Base-by-base conservation (phyloP, 1,140 invertebrate genomes). In the Acyrthosiphon pisum region DNA sequence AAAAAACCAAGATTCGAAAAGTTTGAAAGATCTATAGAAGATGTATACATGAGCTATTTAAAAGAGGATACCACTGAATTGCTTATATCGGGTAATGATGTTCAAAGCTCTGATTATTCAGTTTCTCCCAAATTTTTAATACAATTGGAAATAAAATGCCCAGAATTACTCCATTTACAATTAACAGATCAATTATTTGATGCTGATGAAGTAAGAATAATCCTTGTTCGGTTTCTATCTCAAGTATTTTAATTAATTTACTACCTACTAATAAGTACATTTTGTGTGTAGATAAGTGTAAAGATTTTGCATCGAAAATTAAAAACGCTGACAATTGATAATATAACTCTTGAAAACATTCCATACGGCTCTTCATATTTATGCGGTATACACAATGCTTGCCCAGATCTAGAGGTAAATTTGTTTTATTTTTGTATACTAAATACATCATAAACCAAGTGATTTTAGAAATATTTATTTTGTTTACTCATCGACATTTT, bases 351-450 rank as follows among this genome's bases (percentile, higher is more conserved):
- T 76, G 91, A 93, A 84, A 93, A 93, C 26, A 93, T 93, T 93
- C 81, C 91, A 56, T 81, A 93, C 6, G 56, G 20, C 56, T 50
- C 91, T 8, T 93, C 91, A 86, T 93, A 84, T 84, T 93, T 93
- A 86, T 84, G 48, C 86, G 91, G 81, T 53, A 86, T 93, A 86
- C 86, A 93, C 18, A 86, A 53, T 35, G 37, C 76, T 86, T 93
- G 91, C 84, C 91, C 91, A 83, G 81, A 93, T 53, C 20, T 93
- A 30, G 91, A 93, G 81, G 91, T 93, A 93, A 56, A 41, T 84
- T 50, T 30, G 6, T 48, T 81, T 9, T 46, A 48, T 91, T n/a
- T 44, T 48, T 41, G 1, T 89, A 18, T 90, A 41, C 2, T 84
- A 84, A 23, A 84, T 26, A 9, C 9, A 84, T 84, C 6, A 22